Base-by-base conservation (phyloP, 2,113 vertebrate species). In the Riparia riparia region DNA sequence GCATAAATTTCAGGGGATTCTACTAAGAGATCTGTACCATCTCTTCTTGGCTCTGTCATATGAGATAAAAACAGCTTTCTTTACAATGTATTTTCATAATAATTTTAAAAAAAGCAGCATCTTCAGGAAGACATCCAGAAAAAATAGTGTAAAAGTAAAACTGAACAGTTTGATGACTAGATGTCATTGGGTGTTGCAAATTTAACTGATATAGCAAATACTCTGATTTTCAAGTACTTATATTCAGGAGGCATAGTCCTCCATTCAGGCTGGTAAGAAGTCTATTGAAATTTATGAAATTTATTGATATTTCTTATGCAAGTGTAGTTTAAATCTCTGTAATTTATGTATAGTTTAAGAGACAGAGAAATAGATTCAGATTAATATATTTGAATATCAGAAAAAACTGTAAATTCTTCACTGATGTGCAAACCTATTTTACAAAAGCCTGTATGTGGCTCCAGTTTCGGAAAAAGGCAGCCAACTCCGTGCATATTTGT, bases 11-110 rank as follows among this genome's bases (percentile, higher is more conserved):
- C 42, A 45, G 28, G 51, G 47, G 6, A 45, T 58, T 64, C 42
- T 90, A 93, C 71, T 41, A 63, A 5, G 70, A 58, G 5, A 14
- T 79, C 32, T 68, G 18, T 51, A 83, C 18, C 5, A 1, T 74
- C 24, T 82, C 51, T 87, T 50, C 58, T 86, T 83, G 39, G 32
- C 51, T 73, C 41, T 51, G 9, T 60, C 32, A 86, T n/a, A 47
- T 57, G 20, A 93, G 95, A 79, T 91, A 85, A 87, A 95, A 96
- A 73, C 19, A 19, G 45, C 24, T 95, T 90, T 87, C 86, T 34
- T 93, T 39, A 54, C 25, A 78, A 50, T 65, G 34, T 81, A 13
- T 69, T 93, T 72, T 18, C 49, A 37, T 61, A 34, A 45, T 54
- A 58, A 51, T 37, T 37, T 68, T 39, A 50, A 51, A 53, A 92